These are phyloP conservation scores for Melanotus villosus DNA, from an alignment of 2,888 invertebrate genomes.

Conservation along the genomic window DNA sequence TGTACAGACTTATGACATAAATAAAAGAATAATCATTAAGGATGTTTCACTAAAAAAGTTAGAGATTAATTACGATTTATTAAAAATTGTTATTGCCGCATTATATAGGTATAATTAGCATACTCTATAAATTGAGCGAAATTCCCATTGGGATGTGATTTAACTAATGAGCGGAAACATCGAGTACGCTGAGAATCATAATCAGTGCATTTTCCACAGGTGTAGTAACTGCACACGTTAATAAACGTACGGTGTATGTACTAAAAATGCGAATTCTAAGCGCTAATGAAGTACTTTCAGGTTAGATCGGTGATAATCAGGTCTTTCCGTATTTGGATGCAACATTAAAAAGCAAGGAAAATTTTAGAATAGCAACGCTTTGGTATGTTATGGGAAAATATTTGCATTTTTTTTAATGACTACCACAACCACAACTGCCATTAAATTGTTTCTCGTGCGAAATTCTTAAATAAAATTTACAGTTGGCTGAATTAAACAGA, in stretches of 20 bases:
- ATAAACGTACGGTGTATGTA: neutral
- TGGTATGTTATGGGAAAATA: conserved; percentile 13
- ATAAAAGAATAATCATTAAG: no score
- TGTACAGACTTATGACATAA: no score
- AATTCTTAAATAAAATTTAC: no score
- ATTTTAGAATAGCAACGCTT: neutral
- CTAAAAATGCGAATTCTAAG: neutral
- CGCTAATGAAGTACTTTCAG: neutral
- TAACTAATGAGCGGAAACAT: conserved; percentile 9
- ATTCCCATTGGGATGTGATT: neutral
- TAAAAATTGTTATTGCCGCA: no score
- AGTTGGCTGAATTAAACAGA: no score
- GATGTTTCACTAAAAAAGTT: no score
- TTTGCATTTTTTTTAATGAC: neutral
- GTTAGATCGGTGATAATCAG: conserved; percentile 3
- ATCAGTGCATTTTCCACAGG: conserved; percentile 6
- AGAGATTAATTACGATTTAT: no score
- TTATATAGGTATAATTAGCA: neutral
- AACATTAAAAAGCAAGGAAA: neutral
- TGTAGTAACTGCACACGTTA: conserved; percentile 8
- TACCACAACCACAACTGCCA: no score
- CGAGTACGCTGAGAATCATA: conserved; percentile 6
- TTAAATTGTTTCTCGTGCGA: no score
- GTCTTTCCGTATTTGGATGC: conserved; percentile 7
- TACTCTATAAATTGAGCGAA: neutral